phyloP scores from a whole-genome alignment of 2,113 vertebrate genomes.

The Tychaedon coryphoeus region DNA sequence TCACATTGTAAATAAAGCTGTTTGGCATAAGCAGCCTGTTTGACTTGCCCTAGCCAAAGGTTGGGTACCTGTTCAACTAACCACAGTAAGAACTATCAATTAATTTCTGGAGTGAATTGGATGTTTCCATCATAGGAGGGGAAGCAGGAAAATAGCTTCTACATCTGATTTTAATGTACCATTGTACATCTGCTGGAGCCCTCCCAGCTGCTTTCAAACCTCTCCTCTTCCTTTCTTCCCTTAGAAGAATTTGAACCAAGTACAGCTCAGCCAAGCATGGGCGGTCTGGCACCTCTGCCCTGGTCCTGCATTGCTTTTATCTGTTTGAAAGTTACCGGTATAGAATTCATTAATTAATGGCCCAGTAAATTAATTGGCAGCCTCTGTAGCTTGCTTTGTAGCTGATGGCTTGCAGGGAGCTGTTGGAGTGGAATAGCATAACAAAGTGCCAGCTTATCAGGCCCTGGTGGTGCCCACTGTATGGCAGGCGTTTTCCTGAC shows the following conservation, averaged over 20 bases:
- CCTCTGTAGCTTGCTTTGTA: background rate
- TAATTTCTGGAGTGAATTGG: background rate
- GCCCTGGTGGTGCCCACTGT: background rate
- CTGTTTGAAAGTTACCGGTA: background rate
- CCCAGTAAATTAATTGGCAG: constrained; percentile 34
- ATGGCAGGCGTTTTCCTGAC: background rate
- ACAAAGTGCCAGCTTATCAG: background rate
- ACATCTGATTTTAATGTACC: background rate
- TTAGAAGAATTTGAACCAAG: background rate
- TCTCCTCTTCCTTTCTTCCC: background rate
- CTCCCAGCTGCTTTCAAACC: background rate
- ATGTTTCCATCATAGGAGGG: background rate
- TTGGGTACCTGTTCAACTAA: background rate
- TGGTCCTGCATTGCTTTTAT: background rate
- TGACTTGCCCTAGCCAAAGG: background rate
- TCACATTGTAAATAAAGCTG: background rate
- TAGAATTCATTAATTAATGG: background rate
- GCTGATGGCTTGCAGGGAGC: background rate
- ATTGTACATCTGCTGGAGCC: accelerated
- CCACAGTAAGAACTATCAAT: background rate
- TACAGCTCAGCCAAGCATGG: background rate
- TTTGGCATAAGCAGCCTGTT: background rate
- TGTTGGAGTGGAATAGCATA: background rate
- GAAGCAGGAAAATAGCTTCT: background rate
- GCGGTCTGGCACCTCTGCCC: background rate